These are phyloP conservation scores for Rhagonycha fulva DNA, from an alignment of 2,888 invertebrate genomes.

Conservation along the genomic window DNA sequence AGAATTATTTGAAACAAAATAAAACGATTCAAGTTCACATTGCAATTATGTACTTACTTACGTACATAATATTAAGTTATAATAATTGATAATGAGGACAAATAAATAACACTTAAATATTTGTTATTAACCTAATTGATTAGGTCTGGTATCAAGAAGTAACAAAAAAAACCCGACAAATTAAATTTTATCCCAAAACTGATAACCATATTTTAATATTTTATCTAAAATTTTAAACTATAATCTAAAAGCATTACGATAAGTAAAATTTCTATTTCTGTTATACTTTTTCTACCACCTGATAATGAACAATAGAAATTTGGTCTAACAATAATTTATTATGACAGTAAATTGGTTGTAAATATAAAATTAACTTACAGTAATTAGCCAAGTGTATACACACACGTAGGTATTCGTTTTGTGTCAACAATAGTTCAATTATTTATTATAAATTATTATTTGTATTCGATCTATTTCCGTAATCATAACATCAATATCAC, in stretches of 20 bases:
- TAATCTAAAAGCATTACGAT: neutral
- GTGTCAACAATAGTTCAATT: neutral
- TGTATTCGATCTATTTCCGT: neutral
- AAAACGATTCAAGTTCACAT: neutral
- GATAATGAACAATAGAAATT: neutral
- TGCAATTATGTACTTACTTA: neutral
- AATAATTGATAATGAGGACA: neutral
- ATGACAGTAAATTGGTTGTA: neutral
- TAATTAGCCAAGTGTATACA: neutral
- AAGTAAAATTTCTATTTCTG: neutral
- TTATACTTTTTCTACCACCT: neutral
- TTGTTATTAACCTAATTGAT: neutral
- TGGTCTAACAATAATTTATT: neutral
- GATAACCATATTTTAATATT: neutral
- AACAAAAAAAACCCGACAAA: neutral
- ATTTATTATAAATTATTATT: conserved; percentile 2
- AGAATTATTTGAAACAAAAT: neutral
- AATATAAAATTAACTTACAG: neutral
- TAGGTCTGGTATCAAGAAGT: neutral
- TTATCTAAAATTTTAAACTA: no score
- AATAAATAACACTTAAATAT: neutral
- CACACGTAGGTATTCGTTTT: neutral
- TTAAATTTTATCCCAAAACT: neutral
- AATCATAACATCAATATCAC: conserved; percentile 21
- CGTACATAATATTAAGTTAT: neutral